phyloP scores from a whole-genome alignment of 2,113 vertebrate genomes.

The Balaenoptera acutorostrata region DNA sequence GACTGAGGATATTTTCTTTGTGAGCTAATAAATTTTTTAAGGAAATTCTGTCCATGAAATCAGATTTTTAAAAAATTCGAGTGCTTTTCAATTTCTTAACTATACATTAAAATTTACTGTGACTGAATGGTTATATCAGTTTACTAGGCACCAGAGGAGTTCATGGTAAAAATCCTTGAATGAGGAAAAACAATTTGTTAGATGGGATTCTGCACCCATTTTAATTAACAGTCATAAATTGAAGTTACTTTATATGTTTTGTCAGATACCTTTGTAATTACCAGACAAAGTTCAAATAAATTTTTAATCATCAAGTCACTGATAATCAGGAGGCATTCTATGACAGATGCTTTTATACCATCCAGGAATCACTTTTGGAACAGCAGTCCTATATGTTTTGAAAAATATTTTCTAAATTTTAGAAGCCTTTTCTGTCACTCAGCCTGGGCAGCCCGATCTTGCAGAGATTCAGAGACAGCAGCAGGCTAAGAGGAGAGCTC shows the following conservation, averaged over 20 bases:
- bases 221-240: neutral
- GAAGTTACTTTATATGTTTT: neutral
- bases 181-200: neutral
- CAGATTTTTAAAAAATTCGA: neutral
- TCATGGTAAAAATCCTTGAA: neutral
- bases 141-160: neutral
- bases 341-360: neutral
- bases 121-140: neutral
- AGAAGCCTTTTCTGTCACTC: constrained; percentile 11
- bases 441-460: constrained; percentile 78
- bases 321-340: neutral
- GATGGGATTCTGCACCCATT: neutral
- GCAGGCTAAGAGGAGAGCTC: constrained; percentile 76
- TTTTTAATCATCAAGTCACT: neutral
- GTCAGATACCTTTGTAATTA: neutral
- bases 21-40: neutral
- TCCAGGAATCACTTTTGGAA: neutral
- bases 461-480: constrained; percentile 81
- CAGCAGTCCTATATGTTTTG: rapidly evolving
- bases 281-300: neutral
- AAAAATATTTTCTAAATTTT: neutral
- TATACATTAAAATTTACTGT: neutral
- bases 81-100: neutral
- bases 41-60: constrained; percentile 15
- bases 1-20: neutral